Evolutionary conservation across 2,797 vertebrate genomes (phyloP).

Genomic region (Danio choprae): DNA sequence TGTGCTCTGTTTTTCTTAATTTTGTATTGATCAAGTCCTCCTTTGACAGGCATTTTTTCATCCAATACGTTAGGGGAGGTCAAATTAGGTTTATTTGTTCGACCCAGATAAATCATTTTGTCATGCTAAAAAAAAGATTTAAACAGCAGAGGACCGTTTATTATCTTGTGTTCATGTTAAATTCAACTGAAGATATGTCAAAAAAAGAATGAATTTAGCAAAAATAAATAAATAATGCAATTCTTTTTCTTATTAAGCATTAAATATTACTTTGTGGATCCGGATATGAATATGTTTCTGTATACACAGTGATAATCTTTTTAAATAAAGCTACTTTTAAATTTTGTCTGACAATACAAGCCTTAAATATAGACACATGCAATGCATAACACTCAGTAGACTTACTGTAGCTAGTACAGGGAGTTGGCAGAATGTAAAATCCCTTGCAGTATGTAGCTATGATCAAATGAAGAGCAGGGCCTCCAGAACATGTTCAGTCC

Average conservation of each 20-base stretch:
- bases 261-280: constrained; percentile 1
- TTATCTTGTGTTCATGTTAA: background rate
- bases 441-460: constrained; percentile 17
- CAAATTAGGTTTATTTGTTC: background rate
- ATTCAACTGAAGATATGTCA: background rate
- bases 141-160: background rate
- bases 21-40: constrained; percentile 23
- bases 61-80: background rate
- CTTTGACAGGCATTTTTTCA: constrained; percentile 23
- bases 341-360: background rate
- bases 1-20: constrained; percentile 32
- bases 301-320: background rate
- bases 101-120: background rate
- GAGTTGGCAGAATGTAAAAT: constrained; percentile 28
- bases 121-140: background rate
- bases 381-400: background rate
- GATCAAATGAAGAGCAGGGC: constrained; percentile 30
- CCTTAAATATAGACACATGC: constrained; percentile 2
- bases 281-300: background rate
- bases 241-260: background rate
- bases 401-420: background rate
- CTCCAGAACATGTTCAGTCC: constrained; percentile 19
- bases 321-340: no score
- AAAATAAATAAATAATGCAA: background rate
- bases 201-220: background rate